Evolutionary conservation across 2,113 vertebrate species (phyloP).

Genomic region (Syngnathus typhle): DNA sequence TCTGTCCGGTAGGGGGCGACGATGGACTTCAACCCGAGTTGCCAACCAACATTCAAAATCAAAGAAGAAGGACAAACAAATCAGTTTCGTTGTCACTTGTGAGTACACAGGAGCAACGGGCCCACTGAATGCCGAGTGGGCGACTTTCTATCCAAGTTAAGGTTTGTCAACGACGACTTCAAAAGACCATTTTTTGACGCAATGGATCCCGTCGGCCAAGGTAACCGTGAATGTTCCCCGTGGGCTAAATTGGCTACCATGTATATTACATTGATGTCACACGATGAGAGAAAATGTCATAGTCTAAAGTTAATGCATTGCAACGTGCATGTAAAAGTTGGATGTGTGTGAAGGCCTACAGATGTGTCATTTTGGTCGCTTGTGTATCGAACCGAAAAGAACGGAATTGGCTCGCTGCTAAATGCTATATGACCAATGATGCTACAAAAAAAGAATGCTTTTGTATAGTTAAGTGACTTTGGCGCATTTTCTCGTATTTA

Average conservation of each 20-base stretch:
- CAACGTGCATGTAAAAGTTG: neutral
- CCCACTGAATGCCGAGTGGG: neutral
- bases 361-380: neutral
- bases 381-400: neutral
- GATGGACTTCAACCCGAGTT: no score
- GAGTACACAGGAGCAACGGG: neutral
- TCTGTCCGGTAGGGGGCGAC: no score
- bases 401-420: neutral
- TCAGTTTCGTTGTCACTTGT: no score
- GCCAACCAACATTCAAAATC: no score
- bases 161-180: neutral
- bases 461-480: neutral
- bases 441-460: neutral
- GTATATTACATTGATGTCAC: constrained; percentile 13
- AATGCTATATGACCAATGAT: neutral
- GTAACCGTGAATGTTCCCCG: constrained; percentile 57
- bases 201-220: constrained; percentile 75
- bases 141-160: neutral
- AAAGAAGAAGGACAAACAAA: no score
- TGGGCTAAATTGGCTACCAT: constrained; percentile 12
- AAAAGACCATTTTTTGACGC: constrained; percentile 27
- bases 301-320: neutral
- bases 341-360: neutral
- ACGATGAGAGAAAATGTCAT: neutral
- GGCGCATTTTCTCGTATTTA: neutral